Base-by-base conservation (phyloP, 2,888 invertebrate species). In the Candidula unifasciata region DNA sequence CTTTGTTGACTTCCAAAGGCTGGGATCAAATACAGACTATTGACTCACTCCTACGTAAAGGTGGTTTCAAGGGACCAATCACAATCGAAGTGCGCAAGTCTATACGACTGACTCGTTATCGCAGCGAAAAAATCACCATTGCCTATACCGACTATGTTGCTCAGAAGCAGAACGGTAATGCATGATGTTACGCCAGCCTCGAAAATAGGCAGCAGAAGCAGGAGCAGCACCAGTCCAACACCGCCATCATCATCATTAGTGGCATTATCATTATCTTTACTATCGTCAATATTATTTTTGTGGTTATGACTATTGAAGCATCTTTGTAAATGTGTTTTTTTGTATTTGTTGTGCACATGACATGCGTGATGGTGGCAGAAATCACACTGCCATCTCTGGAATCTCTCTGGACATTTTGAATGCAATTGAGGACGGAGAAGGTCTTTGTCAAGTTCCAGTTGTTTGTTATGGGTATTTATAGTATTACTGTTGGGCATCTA, bases 21-120 rank as follows among this genome's bases (percentile, higher is more conserved):
- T 99, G 99, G 99, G 97, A 99, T 95, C 97, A 98, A 95, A 96
- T 97, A 89, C 98, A 99, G 95, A 99, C 99, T 37, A 98, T 99
- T 92, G 99, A 99, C 95, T 98, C 99, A 68, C 95, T 99, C 87
- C 95, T 99, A 88, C 96, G 98, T 89, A 99, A 99, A 95, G 99
- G 99, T 89, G 99, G 99, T 77, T 99, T 96, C 95, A 97, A 97
- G 94, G 97, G 98, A 77, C 87, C 90, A 76, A 93, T 94, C 76
- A 93, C 91, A 33, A 88, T 89, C 8, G 93, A 94, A 52, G 89
- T 94, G 37, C 96, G 98, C 84, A 96, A 97, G 91, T 96, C 96
- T 93, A 97, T 99, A 93, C 98, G 97, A 94, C 95, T 99, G 91
- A 98, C 98, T 82, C 97, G 98, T 90, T 99, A 99, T 94, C 98